A percentile compares a stretch with the other conserved stretches of the same genome.
Conservation (phyloP, 2,113 vertebrate species). For the Limanda limanda region DNA sequence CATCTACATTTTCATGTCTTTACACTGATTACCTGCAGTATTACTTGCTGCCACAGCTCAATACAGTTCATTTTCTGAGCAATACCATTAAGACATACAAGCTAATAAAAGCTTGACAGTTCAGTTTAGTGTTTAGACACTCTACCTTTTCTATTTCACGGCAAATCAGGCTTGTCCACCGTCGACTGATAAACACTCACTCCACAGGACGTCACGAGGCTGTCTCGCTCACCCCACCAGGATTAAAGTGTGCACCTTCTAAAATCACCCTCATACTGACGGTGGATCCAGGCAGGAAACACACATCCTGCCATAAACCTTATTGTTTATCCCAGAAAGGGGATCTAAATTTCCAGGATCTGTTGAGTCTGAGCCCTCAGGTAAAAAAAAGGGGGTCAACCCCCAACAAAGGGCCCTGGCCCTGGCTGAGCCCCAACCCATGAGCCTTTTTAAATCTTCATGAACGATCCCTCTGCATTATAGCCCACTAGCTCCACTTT, state of each 20-base stretch:
- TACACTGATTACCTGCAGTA: conserved; percentile 3
- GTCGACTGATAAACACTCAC: conserved; percentile 17
- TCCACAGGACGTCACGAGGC: conserved; percentile 11
- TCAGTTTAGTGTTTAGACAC: conserved; percentile 27
- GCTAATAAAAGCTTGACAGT: conserved; percentile 50
- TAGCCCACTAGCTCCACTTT: conserved; percentile 38
- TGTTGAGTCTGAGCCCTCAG: conserved; percentile 18
- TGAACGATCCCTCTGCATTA: conserved; percentile 48
- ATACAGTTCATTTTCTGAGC: conserved; percentile 33
- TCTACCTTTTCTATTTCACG: conserved; percentile 38
- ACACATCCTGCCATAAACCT: conserved; percentile 16
- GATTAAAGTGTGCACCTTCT: conserved; percentile 7
- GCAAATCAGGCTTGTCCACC: conserved; percentile 36
- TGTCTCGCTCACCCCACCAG: neutral
- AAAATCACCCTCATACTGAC: conserved; percentile 10
- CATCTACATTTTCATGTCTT: conserved; percentile 19
- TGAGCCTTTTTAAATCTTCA: conserved; percentile 38
- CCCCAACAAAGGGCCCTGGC: neutral
- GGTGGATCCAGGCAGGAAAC: conserved; percentile 21
- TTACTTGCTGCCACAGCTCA: conserved; percentile 12
- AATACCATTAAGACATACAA: conserved; percentile 26
- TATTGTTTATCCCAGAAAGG: neutral
- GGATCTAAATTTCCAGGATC: conserved; percentile 61
- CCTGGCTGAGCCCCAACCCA: conserved; percentile 34
- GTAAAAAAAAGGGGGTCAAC: neutral